Conservation (phyloP, 2,888 invertebrate species). For the Lampropteryx suffumata region DNA sequence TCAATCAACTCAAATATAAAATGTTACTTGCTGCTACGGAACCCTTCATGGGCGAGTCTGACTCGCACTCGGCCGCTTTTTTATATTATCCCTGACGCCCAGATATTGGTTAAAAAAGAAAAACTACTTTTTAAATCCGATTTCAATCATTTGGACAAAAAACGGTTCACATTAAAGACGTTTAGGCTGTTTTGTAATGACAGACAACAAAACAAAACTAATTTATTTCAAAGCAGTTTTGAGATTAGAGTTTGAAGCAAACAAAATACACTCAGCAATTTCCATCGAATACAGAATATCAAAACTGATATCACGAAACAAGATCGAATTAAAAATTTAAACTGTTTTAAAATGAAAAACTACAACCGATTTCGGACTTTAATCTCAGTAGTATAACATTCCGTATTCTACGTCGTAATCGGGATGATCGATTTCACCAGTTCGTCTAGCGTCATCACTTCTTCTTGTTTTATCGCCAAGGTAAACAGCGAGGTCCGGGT, state of each 20-base stretch:
- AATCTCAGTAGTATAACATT: slow-evolving; percentile 54
- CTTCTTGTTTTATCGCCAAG: slow-evolving; percentile 35
- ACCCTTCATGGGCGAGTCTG: too few relatives aligned
- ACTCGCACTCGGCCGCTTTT: too few relatives aligned
- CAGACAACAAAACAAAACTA: too few relatives aligned
- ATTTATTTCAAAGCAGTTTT: too few relatives aligned
- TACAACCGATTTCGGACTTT: slow-evolving; percentile 29
- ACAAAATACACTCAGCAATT: slow-evolving; percentile 14
- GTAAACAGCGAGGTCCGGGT: slow-evolving; percentile 53
- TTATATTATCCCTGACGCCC: too few relatives aligned
- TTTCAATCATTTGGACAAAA: too few relatives aligned
- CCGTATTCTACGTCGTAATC: slow-evolving; percentile 70
- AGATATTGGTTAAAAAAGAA: too few relatives aligned
- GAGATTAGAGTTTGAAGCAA: slow-evolving; percentile 5
- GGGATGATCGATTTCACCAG: slow-evolving; percentile 34
- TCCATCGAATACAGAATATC: slow-evolving; percentile 7
- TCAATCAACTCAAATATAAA: too few relatives aligned
- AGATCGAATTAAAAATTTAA: slow-evolving; percentile 3
- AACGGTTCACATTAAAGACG: too few relatives aligned
- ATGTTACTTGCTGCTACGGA: too few relatives aligned
- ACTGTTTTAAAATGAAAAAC: slow-evolving; percentile 8
- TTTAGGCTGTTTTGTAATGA: too few relatives aligned
- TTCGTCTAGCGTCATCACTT: slow-evolving; percentile 12
- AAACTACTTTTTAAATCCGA: too few relatives aligned
- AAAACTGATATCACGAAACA: neutral